Percentiles rank a stretch among this genome's conserved stretches.
phyloP scores from a whole-genome alignment of 2,888 invertebrate species.

The Lucinisca nassula region DNA sequence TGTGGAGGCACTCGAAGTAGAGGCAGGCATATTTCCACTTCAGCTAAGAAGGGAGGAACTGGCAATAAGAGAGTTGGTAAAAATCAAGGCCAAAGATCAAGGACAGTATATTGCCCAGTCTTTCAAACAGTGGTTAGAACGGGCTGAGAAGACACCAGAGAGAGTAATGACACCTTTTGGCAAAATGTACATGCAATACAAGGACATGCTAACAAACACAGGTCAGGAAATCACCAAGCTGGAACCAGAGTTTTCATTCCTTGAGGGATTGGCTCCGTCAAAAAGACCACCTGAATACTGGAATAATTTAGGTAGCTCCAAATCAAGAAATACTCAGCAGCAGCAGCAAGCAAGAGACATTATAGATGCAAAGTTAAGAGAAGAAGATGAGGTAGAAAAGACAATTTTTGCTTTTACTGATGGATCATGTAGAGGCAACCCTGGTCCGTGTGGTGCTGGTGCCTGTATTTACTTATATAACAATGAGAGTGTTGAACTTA shows the following conservation, averaged over 20 bases:
- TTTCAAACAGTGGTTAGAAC: neutral
- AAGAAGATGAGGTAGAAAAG: too few relatives aligned
- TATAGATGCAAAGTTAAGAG: too few relatives aligned
- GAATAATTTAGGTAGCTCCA: too few relatives aligned
- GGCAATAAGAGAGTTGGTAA: constrained; percentile 5
- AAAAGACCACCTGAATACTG: too few relatives aligned
- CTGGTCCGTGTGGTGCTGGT: too few relatives aligned
- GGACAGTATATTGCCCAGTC: neutral
- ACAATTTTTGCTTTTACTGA: too few relatives aligned
- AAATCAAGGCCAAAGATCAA: neutral
- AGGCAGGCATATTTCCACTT: constrained; percentile 15
- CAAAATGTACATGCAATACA: constrained; percentile 2
- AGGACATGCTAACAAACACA: constrained; percentile 15
- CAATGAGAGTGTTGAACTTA: too few relatives aligned
- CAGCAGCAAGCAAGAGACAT: too few relatives aligned
- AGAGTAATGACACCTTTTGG: constrained; percentile 8
- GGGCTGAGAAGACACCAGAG: neutral
- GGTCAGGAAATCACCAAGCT: neutral
- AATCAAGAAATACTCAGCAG: too few relatives aligned
- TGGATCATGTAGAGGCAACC: too few relatives aligned
- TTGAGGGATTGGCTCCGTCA: too few relatives aligned
- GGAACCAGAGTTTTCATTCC: constrained; percentile 9
- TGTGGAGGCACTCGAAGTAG: constrained; percentile 10
- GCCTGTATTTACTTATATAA: too few relatives aligned
- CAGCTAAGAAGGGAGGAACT: constrained; percentile 26